Percentiles rank a stretch among this genome's conserved stretches.
These are phyloP conservation scores for Ranitomeya imitator DNA, from an alignment of 2,113 vertebrate species.

Conservation along the genomic window DNA sequence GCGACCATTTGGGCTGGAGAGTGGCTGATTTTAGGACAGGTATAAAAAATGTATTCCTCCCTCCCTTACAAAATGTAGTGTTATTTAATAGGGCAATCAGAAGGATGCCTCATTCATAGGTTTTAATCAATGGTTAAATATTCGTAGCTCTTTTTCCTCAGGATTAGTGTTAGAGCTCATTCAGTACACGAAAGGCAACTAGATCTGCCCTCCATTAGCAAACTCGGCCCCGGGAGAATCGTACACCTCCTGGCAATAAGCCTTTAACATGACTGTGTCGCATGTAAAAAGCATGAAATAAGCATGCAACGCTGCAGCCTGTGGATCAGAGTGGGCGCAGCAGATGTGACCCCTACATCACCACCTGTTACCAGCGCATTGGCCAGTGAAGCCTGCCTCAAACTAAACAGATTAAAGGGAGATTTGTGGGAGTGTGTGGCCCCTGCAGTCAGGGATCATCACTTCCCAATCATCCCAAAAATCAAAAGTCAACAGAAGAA, in stretches of 20 bases:
- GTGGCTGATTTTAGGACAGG: no score
- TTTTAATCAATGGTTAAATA: background rate
- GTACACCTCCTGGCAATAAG: background rate
- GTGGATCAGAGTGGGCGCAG: background rate
- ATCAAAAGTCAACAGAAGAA: slow-evolving; percentile 3
- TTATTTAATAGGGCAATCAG: background rate
- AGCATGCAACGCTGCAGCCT: background rate
- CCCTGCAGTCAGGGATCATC: slow-evolving; percentile 28
- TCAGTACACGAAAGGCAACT: background rate
- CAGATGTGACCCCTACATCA: background rate
- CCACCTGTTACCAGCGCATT: slow-evolving; percentile 59
- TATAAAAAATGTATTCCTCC: no score
- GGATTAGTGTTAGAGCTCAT: background rate
- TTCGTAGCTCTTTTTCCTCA: background rate
- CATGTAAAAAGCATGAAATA: slow-evolving; percentile 33
- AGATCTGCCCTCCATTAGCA: background rate
- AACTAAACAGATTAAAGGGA: slow-evolving; percentile 11
- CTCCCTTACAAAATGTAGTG: no score
- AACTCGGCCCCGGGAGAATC: background rate
- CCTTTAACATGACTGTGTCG: slow-evolving; percentile 16
- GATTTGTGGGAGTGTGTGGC: background rate
- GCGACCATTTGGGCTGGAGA: no score
- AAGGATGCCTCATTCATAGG: background rate
- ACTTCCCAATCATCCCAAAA: background rate
- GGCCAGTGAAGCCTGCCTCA: background rate